Evolutionary conservation across 1,140 invertebrate genomes (phyloP), one percentile per base, ranked within the genome.

Genomic region (Calephelis nemesis): DNA sequence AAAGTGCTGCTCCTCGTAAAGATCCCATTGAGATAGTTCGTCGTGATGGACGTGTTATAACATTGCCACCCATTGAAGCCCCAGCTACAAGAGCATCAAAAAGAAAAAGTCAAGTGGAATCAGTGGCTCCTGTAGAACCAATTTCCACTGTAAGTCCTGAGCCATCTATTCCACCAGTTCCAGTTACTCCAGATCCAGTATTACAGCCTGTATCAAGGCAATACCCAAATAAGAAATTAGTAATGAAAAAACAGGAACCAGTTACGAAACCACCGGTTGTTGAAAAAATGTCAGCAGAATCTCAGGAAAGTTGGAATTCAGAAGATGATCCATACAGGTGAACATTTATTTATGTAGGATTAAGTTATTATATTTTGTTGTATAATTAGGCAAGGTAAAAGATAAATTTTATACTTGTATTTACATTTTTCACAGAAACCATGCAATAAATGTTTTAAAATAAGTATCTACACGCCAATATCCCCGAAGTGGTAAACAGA

Each of bases 311-410:
- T 72, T 95, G 94, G 91, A 94, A 96, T 82, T 95, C 96, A 11
- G 97, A 98, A 90, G 98, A 98, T 92, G 98, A 99, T 94, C 98
- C 98, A 5, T 95, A 98, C 74, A 96, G 96, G 90, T 92, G 83
- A 30, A 58, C 30, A 30, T 30, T 7, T 58, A 39, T 6, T 58
- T 30, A 58, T 58, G 6, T 30, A 2, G 30, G 30, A 30, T 30
- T 30, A 30, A 30, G 30, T 30, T 30, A 30, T 30, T 30, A 30
- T 30, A 30, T 30, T 30, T 30, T 4, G 3, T 30, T 30, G 30
- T 30, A 30, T 30, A 4, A 30, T 4, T 4, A 4, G 30, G 30
- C 30, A 30, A 4, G 30, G 30, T 30, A 4, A 30, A 30, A 30
- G 2, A 30, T 30, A 4, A 19, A 30, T 30, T 30, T 30, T 30